Evolutionary conservation across 2,113 vertebrate genomes (phyloP), one percentile per base, ranked within the genome.

Genomic region (Sinocyclocheilus maitianheensis): DNA sequence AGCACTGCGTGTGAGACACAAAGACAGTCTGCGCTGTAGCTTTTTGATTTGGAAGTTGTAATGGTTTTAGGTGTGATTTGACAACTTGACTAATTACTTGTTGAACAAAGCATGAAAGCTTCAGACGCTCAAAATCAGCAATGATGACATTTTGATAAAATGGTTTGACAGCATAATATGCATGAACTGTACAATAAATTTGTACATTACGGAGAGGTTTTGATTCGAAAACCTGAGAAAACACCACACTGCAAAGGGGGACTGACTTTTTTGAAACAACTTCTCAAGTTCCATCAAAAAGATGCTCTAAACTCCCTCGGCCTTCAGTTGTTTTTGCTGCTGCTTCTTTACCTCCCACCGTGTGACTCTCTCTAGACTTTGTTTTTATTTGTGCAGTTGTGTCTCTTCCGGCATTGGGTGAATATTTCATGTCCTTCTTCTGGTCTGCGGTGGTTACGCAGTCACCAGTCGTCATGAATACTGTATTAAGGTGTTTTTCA

Each of bases 391-490:
- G 16, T 40, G 87, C 81, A 48, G 34, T 83, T 80, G 76, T 65
- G 43, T 76, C 30, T 87, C 77, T 86, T 88, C 83, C 8, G 34
- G 24, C 81, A 76, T 26, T 55, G 24, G 65, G 65, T 86, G 51
- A 91, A 88, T 88, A 84, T 90, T 90, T 87, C 26, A 87, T 90
- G 74, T 77, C 58, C 51, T 37, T 74, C 58, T 80, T 51, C 60
- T 71, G 79, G 72, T 37, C 72, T 37, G 71, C 65, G n/a, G 48
- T 51, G 58, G 53, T 65, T 76, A 58, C 71, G 40, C 69, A 67
- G 30, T 67, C 40, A 37, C 69, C 69, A 43, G 34, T 43, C 67
- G 5, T 60, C 6, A 77, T 62, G 20, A 79, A 86, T 71, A 30
- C 86, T 86, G 67, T 60, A 84, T 79, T 51, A 76, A 26, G 14